Evolutionary conservation across 2,113 vertebrate species (phyloP).

Genomic region (Takifugu flavidus): DNA sequence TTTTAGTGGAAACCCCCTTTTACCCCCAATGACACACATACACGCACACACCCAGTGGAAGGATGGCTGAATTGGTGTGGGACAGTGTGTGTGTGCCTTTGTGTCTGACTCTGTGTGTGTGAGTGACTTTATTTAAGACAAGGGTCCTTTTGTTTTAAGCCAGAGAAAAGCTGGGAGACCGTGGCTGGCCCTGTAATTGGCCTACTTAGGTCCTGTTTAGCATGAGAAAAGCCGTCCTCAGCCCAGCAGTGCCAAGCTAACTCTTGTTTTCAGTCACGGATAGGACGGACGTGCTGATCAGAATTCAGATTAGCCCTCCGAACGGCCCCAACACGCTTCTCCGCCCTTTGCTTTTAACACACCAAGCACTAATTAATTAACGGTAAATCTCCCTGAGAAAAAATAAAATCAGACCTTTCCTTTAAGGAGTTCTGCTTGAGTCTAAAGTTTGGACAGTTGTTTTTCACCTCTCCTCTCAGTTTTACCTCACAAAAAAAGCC

Average conservation of each 20-base stretch:
- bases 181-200: constrained; percentile 92
- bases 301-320: constrained; percentile 92
- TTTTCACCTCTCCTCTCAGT: constrained; percentile 39
- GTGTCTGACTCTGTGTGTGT: constrained; percentile 63
- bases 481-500: constrained; percentile 41
- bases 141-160: constrained; percentile 90
- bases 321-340: constrained; percentile 26
- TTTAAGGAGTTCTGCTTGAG: constrained; percentile 36
- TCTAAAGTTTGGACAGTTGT: neutral
- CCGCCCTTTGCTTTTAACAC: constrained; percentile 82
- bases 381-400: constrained; percentile 47
- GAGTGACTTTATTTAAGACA: constrained; percentile 92
- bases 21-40: constrained; percentile 48
- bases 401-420: constrained; percentile 27
- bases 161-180: constrained; percentile 77
- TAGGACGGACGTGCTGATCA: constrained; percentile 84
- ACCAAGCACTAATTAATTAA: constrained; percentile 67
- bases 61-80: constrained; percentile 51
- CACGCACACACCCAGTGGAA: constrained; percentile 15
- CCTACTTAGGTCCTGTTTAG: constrained; percentile 95
- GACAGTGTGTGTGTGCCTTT: constrained; percentile 47
- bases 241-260: constrained; percentile 85
- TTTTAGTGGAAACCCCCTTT: constrained; percentile 73
- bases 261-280: constrained; percentile 82
- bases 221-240: constrained; percentile 91